Percentiles rank a stretch among this genome's conserved stretches.
Conservation (phyloP, 92 coral and sea anemone species). For the Pocillopora meandrina region DNA sequence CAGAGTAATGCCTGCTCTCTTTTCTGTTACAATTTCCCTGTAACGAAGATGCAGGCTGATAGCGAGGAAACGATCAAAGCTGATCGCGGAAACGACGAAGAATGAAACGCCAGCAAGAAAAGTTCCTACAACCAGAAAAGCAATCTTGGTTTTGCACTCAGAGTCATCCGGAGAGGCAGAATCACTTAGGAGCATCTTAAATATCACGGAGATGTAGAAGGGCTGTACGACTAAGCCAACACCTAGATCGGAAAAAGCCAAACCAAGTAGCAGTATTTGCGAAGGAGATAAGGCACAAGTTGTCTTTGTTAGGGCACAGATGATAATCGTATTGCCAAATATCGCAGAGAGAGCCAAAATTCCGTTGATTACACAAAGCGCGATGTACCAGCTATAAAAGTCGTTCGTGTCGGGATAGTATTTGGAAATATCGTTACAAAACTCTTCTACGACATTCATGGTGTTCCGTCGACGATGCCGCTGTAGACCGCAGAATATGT, state of each 20-base stretch:
- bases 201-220: neutral
- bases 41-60: conserved; percentile 19
- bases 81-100: neutral
- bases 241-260: conserved; percentile 17
- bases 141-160: conserved; percentile 6
- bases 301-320: neutral
- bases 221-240: conserved; percentile 21
- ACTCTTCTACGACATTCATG: neutral
- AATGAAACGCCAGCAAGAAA: conserved; percentile 18
- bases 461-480: no score
- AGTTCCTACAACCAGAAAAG: neutral
- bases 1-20: neutral
- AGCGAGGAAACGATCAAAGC: conserved; percentile 22
- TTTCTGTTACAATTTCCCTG: conserved; percentile 22
- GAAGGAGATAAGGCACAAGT: neutral
- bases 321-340: neutral
- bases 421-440: conserved; percentile 16
- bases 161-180: neutral
- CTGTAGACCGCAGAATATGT: neutral
- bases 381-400: conserved; percentile 4
- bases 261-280: conserved; percentile 19
- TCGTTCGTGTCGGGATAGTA: conserved; percentile 2
- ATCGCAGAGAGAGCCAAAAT: neutral
- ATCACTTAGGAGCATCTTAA: neutral
- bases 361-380: neutral